Conservation (phyloP, 2,888 invertebrate species). For the Lordiphosa andalusiaca region DNA sequence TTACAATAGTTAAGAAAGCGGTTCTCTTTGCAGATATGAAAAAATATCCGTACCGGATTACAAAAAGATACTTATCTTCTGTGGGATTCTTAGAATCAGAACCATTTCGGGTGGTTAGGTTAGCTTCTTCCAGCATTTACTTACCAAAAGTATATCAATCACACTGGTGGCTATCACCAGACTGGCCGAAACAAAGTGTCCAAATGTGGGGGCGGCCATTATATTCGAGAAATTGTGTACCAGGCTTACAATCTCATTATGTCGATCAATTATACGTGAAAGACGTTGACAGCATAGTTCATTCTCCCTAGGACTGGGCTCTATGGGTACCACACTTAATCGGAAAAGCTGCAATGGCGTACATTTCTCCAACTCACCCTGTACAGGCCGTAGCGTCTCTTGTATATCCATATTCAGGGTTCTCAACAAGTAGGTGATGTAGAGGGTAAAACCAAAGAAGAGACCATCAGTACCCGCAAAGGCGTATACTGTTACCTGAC, state of each 20-base stretch:
- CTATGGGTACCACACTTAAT: neutral
- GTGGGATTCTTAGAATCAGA: too few relatives aligned
- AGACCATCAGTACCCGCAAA: slow-evolving; percentile 60
- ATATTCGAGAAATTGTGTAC: slow-evolving; percentile 48
- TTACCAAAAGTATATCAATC: slow-evolving; percentile 57
- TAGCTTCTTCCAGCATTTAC: neutral
- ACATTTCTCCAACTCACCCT: slow-evolving; percentile 21
- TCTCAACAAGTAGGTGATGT: slow-evolving; percentile 43
- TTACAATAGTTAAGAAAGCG: too few relatives aligned
- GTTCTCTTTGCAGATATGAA: too few relatives aligned
- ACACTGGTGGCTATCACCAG: slow-evolving; percentile 60
- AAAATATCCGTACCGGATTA: too few relatives aligned
- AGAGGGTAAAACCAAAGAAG: slow-evolving; percentile 61
- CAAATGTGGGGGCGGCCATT: slow-evolving; percentile 56
- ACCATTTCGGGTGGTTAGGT: too few relatives aligned
- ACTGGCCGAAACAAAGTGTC: slow-evolving; percentile 53
- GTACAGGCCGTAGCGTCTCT: slow-evolving; percentile 11
- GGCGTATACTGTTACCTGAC: slow-evolving; percentile 60
- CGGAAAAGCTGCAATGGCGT: neutral
- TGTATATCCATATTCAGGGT: slow-evolving; percentile 44
- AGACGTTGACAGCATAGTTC: slow-evolving; percentile 43
- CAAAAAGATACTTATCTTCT: too few relatives aligned
- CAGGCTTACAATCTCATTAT: slow-evolving; percentile 53
- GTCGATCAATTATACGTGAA: slow-evolving; percentile 49
- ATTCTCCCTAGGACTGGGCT: slow-evolving; percentile 15